These are phyloP conservation scores for Brachionichthys hirsutus DNA, from an alignment of 2,113 vertebrate genomes.

Conservation along the genomic window DNA sequence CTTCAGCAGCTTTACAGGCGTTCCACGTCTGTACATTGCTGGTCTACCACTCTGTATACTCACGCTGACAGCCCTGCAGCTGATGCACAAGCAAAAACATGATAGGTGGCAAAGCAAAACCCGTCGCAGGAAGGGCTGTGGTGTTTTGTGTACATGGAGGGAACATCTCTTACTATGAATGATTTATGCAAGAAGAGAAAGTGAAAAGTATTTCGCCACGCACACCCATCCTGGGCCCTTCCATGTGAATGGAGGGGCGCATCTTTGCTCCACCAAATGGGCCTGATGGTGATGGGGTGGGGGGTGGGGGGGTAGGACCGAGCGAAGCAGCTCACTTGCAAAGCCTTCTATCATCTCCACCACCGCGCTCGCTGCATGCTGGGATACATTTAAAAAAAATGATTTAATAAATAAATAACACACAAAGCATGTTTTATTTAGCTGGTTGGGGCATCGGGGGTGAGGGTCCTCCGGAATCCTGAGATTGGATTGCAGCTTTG, in stretches of 20 bases:
- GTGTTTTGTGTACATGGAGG: constrained; percentile 75
- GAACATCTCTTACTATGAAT: constrained; percentile 72
- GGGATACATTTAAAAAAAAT: constrained; percentile 72
- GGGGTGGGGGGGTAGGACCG: too few relatives aligned
- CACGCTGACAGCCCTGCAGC: constrained; percentile 38
- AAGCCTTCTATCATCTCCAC: constrained; percentile 55
- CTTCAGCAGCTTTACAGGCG: too few relatives aligned
- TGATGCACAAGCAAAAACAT: constrained; percentile 63
- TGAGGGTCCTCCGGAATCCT: constrained; percentile 42
- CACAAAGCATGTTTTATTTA: constrained; percentile 77
- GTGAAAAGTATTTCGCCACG: constrained; percentile 62
- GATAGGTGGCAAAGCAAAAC: constrained; percentile 68
- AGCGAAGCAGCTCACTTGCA: constrained; percentile 43
- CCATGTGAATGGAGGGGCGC: constrained; percentile 52
- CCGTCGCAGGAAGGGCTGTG: constrained; percentile 47
- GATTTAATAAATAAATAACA: constrained; percentile 77
- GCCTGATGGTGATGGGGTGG: constrained; percentile 58
- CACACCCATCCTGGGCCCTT: constrained; percentile 26
- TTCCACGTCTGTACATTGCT: too few relatives aligned
- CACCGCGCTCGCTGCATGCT: constrained; percentile 44
- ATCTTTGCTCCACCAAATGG: constrained; percentile 69
- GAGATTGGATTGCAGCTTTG: constrained; percentile 50
- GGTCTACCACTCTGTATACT: constrained; percentile 18
- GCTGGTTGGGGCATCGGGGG: constrained; percentile 44
- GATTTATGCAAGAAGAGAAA: constrained; percentile 70